phyloP scores from a whole-genome alignment of 2,888 invertebrate species.

The Amitus sp. region DNA sequence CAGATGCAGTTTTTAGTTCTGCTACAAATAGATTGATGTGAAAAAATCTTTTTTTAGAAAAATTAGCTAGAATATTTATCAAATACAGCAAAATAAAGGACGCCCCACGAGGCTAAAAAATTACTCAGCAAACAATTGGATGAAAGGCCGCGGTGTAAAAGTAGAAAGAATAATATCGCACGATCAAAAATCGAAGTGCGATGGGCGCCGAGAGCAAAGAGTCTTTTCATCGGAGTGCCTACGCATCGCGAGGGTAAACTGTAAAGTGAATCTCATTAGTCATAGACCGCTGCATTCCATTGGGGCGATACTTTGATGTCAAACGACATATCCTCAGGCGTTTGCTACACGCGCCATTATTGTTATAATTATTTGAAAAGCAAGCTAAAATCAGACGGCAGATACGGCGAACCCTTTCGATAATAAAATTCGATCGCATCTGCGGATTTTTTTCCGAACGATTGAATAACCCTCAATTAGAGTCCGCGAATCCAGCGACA shows the following conservation, averaged over 20 bases:
- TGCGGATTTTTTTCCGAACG: not conserved
- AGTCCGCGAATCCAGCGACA: not conserved
- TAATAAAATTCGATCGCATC: too few relatives aligned
- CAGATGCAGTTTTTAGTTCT: too few relatives aligned
- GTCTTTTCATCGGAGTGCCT: slow-evolving; percentile 40
- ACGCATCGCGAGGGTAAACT: slow-evolving; percentile 52
- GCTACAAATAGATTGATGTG: too few relatives aligned
- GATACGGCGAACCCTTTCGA: slow-evolving; percentile 34
- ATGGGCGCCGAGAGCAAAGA: slow-evolving; percentile 38
- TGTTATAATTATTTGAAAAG: slow-evolving; percentile 59
- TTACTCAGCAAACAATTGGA: too few relatives aligned
- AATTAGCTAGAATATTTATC: too few relatives aligned
- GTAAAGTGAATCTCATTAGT: slow-evolving; percentile 65
- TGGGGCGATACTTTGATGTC: slow-evolving; percentile 56
- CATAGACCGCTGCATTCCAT: slow-evolving; percentile 52
- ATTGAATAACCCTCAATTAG: not conserved
- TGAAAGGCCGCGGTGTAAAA: too few relatives aligned
- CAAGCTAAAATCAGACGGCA: slow-evolving; percentile 52
- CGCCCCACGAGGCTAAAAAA: too few relatives aligned
- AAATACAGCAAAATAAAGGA: too few relatives aligned
- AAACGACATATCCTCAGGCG: slow-evolving; percentile 49
- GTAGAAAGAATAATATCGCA: too few relatives aligned
- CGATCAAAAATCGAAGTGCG: slow-evolving; percentile 51
- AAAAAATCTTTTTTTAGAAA: too few relatives aligned
- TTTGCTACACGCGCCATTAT: slow-evolving; percentile 51